Base-by-base conservation (phyloP, 2,113 vertebrate genomes). In the Pagrus major region DNA sequence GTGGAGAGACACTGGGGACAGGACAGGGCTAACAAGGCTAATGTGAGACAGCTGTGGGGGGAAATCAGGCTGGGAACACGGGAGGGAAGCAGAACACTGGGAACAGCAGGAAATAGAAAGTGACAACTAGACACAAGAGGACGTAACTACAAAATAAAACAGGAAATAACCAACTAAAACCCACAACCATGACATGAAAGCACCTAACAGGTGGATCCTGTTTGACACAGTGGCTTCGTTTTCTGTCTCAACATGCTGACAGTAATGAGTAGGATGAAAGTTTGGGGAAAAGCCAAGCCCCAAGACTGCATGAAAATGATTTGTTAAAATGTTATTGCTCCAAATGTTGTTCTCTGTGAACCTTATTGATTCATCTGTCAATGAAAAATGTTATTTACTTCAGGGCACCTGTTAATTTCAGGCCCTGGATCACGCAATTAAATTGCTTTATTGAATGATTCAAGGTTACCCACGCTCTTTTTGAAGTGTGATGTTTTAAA, bases 191-290 rank as follows among this genome's bases (percentile, higher is more conserved):
- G n/a, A n/a, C n/a, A n/a, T n/a, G n/a, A n/a, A n/a, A 70, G 42
- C 69, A 7, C 41, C 60, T 42, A 51, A 51, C 55, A 71, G 66
- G 54, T 71, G 65, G 46, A 85, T 72, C 66, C 69, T 66, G 52
- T 85, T 79, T 80, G 66, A 86, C 71, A 55, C 73, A 71, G 63
- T 29, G 23, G 52, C 21, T 69, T 73, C 21, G 46, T 79, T 83
- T 79, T 23, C 27, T 31, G 35, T 59, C 39, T 52, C 56, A 83
- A 83, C 70, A 18, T 2, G 46, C 29, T 71, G 16, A 52, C 59
- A 55, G 60, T 78, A 49, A 76, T 84, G 46, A 76, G 39, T 7
- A 35, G 33, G 66, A 71, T 81, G 73, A 55, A 67, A 23, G 42
- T 85, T 73, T 83, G 69, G 76, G 56, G 70, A 54, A 23, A 73